A percentile compares a stretch with the other conserved stretches of the same genome.
Evolutionary conservation across 1,140 invertebrate genomes (phyloP).

Genomic region (Drosophila oshimai): DNA sequence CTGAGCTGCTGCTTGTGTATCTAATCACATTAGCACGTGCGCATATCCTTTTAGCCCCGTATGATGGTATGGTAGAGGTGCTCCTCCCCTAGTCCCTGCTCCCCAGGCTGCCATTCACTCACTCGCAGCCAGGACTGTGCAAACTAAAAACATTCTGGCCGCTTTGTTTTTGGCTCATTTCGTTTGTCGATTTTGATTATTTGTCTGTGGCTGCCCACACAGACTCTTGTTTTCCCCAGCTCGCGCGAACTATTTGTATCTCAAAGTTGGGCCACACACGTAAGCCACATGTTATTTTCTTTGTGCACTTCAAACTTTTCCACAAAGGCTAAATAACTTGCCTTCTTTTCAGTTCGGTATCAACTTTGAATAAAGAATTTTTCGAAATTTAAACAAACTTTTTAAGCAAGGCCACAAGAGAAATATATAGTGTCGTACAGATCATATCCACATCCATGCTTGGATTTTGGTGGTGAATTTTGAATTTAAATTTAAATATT

Average conservation of each 20-base stretch:
- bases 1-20: constrained; percentile 34
- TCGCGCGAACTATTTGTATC: constrained; percentile 66
- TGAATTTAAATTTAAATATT: no score
- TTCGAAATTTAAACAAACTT: not conserved
- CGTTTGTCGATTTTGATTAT: constrained; percentile 80
- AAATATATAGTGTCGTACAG: no score
- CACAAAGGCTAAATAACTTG: constrained; percentile 41
- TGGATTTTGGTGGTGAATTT: no score
- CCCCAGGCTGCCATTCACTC: constrained; percentile 58
- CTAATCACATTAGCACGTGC: constrained; percentile 81
- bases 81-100: constrained; percentile 20
- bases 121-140: constrained; percentile 25
- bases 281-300: constrained; percentile 56
- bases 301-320: constrained; percentile 54
- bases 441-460: no score
- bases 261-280: constrained; percentile 63
- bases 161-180: constrained; percentile 80
- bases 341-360: not conserved
- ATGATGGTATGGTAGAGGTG: not conserved
- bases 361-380: not conserved
- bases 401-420: not conserved
- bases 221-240: constrained; percentile 56
- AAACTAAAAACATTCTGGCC: constrained; percentile 78
- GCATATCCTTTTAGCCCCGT: constrained; percentile 67
- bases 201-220: constrained; percentile 66